Evolutionary conservation across 1,140 invertebrate genomes (phyloP), one percentile per base, ranked within the genome.

Genomic region (Aphis craccivora): DNA sequence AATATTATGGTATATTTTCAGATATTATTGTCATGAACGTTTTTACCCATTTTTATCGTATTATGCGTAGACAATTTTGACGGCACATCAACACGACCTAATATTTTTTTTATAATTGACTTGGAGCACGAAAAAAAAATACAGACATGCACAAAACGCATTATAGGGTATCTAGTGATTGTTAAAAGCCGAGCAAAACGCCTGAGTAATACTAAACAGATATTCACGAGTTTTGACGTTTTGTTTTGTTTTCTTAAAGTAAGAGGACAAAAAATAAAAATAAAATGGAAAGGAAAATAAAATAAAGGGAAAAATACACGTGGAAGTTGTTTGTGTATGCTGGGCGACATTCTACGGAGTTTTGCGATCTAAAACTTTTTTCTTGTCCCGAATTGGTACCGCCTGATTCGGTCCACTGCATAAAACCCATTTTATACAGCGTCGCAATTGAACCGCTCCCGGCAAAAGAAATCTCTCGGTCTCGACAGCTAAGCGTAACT

Each of bases 331-430:
- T 91, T 83, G 90, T 92, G 90, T 83, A 92, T 83, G 90, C 67
- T 20, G 43, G 43, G 90, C 90, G 67, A 81, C 90, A 22, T 92
- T 92, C 67, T 51, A 30, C 48, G 90, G 43, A 83, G 45, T 92
- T 92, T 92, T 43, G 90, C 90, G 90, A 91, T 91, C 67, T 92
- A 51, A 92, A 93, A 93, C 81, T 87, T 93, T 89, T 89, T 55
- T 48, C 51, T 53, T 35, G 87, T 89, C 76, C 67, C 51, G 48
- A 93, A 93, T 87, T 40, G 30, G 92, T 93, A 67, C 83, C 35
- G 37, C 53, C 92, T 86, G 83, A 88, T 93, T 93, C 86, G 92
- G 83, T 93, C 92, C 92, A 87, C 92, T 92, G 90, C 90, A 48
- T 91, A 91, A 43, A 48, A 91, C 55, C 90, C 90, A 91, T 91